phyloP scores from a whole-genome alignment of 1,140 invertebrate species.

The Aphelenchoides avenae region DNA sequence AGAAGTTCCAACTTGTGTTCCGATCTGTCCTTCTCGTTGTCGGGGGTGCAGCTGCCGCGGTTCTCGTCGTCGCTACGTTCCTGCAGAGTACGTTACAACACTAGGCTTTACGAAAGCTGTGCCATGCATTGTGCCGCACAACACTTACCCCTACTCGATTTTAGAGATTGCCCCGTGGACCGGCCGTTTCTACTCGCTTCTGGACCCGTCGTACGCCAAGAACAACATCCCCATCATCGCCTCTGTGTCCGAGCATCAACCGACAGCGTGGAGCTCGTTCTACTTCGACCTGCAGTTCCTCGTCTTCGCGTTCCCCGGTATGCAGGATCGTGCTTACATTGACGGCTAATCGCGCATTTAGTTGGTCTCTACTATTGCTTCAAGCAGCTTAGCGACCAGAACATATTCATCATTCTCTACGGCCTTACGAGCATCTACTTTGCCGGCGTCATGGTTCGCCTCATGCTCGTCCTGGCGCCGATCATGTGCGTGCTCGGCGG shows the following conservation, averaged over 20 bases:
- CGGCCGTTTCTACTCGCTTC: constrained; percentile 95
- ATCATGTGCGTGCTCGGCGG: constrained; percentile 91
- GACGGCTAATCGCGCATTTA: constrained; percentile 14
- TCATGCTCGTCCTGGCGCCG: constrained; percentile 94
- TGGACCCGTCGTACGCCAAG: constrained; percentile 99
- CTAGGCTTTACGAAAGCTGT: constrained; percentile 7
- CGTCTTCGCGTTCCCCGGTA: constrained; percentile 83
- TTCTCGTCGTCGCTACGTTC: constrained; percentile 31
- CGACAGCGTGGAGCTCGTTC: constrained; percentile 81
- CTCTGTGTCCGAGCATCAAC: constrained; percentile 98
- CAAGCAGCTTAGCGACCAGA: constrained; percentile 90
- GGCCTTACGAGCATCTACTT: constrained; percentile 96
- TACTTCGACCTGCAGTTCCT: constrained; percentile 98
- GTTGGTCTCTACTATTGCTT: constrained; percentile 97
- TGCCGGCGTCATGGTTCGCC: constrained; percentile 92
- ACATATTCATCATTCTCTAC: constrained; percentile 93
- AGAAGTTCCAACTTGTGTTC: constrained; percentile 80
- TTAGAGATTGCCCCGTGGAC: constrained; percentile 91
- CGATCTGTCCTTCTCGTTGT: constrained; percentile 37
- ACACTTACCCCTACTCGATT: constrained; percentile 17
- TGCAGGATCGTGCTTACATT: constrained; percentile 67
- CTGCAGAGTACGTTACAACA: constrained; percentile 23
- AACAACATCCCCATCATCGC: constrained; percentile 99
- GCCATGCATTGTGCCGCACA: constrained; percentile 4
- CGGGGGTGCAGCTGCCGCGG: constrained; percentile 17